Base-by-base conservation (phyloP, 2,888 invertebrate genomes). In the Nudaria mundana region DNA sequence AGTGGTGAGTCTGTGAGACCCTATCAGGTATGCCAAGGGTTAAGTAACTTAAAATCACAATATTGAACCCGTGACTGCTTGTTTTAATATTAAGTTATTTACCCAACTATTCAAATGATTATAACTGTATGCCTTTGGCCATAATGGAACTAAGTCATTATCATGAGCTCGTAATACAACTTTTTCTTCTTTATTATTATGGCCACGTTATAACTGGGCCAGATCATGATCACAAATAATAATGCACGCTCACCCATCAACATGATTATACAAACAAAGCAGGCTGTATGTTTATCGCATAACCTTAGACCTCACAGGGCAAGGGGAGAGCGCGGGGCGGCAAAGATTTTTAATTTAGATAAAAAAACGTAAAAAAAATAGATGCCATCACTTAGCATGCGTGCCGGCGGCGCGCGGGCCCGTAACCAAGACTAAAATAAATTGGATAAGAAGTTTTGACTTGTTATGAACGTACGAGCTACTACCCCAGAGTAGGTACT, bases 271-370 rank as follows among this genome's bases (percentile, higher is more conserved):
- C 37, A 42, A 42, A 42, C 37, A 37, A 33, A 37, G 37, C 36
- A 39, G 36, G 44, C 25, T 37, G 36, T 50, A 47, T 59, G 58
- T 57, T 63, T 55, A 66, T 57, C 41, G 38, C 49, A 45, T 63
- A 66, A 70, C 70, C 68, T 70, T 68, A 71, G 72, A 70, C 68
- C 67, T 56, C 56, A 59, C 15, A 29, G 38, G 32, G 40, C 30
- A 56, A 53, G 37, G 32, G 36, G 31, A 25, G 36, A 31, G 39
- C 30, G 34, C 46, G 53, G 68, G 59, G 55, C 58, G 48, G 56
- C 58, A 53, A 50, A 72, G 81, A 80, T 81, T 74, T 79, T 81
- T 81, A 81, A 81, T 81, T 80, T 71, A 81, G 81, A 81, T 81
- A 76, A 77, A 76, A 76, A 69, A 56, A 57, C 46, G 60, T 60